Evolutionary conservation across 1,140 invertebrate genomes (phyloP).

Genomic region (Sycobia sp.): DNA sequence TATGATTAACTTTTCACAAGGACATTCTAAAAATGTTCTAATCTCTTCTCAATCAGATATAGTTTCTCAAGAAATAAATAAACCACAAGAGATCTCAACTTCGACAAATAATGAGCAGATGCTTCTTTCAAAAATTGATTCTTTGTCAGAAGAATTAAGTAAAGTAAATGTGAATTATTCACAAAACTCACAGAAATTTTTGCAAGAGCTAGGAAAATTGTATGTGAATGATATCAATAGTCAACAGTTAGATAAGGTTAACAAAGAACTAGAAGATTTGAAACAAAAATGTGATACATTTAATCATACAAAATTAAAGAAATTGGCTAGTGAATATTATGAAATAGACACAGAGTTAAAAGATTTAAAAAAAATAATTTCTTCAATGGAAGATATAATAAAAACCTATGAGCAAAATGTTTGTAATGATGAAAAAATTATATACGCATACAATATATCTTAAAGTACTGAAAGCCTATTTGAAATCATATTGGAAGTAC

Average conservation of each 20-base stretch:
- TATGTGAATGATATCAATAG: neutral
- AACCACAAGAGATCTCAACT: neutral
- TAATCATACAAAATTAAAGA: neutral
- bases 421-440: constrained; percentile 10
- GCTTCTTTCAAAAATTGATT: constrained; percentile 11
- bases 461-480: no score
- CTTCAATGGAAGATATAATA: constrained; percentile 35
- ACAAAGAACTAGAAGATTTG: neutral
- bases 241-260: neutral
- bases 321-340: constrained; percentile 15
- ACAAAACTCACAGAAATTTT: no score
- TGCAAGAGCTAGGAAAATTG: neutral
- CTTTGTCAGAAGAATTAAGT: constrained; percentile 15
- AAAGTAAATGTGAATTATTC: no score
- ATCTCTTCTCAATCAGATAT: neutral
- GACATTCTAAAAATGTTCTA: neutral
- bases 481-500: no score
- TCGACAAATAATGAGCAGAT: neutral
- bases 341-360: constrained; percentile 17
- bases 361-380: constrained; percentile 35
- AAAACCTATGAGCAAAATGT: constrained; percentile 27
- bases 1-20: no score
- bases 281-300: constrained; percentile 7
- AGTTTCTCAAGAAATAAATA: neutral
- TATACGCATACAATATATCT: no score